phyloP scores from a whole-genome alignment of 2,797 vertebrate species.

The Chaetophractus vellerosus region DNA sequence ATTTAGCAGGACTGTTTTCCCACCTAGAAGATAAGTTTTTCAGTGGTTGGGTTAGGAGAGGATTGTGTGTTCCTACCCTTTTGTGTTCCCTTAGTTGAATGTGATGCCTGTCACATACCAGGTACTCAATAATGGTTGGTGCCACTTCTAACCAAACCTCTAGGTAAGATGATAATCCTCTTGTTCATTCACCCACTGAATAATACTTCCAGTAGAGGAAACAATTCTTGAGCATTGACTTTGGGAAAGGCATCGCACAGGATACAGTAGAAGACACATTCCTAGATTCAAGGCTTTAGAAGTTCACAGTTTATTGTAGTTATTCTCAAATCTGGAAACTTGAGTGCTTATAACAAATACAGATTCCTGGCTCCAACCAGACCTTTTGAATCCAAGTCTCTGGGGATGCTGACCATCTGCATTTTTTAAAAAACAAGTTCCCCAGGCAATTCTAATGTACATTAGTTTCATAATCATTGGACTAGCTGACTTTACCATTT shows the following conservation, averaged over 20 bases:
- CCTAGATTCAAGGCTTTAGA: background rate
- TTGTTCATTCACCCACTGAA: background rate
- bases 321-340: constrained; percentile 22
- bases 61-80: background rate
- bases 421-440: background rate
- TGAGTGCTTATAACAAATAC: background rate
- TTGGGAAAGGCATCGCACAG: background rate
- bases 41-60: background rate
- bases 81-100: background rate
- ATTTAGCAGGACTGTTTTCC: background rate
- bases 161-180: background rate
- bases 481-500: background rate
- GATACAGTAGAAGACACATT: background rate
- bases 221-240: background rate
- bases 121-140: background rate
- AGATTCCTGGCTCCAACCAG: background rate
- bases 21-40: background rate
- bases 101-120: background rate
- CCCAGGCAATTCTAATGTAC: background rate
- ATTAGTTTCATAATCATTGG: background rate
- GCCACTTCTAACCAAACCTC: background rate
- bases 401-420: background rate
- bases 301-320: background rate
- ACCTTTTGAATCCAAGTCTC: background rate
- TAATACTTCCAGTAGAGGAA: background rate